Evolutionary conservation across 2,797 vertebrate genomes (phyloP).

Genomic region (Mionectes olivaceus): DNA sequence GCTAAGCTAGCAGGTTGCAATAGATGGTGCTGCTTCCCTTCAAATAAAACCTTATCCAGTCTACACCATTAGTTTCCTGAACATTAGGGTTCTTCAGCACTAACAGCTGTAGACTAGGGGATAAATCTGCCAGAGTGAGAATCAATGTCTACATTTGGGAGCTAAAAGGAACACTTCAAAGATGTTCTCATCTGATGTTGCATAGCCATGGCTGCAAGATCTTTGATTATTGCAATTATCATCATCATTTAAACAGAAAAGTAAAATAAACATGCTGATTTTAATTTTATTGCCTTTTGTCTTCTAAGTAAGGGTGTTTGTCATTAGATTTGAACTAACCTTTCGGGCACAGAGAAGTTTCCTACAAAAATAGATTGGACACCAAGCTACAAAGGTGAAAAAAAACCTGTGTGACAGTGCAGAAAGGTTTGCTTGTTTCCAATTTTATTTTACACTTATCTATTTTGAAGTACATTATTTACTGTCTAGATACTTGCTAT

Average conservation of each 20-base stretch:
- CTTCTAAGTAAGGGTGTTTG: background rate
- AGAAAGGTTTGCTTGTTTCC: background rate
- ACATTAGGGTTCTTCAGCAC: background rate
- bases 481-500: background rate
- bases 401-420: background rate
- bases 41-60: background rate
- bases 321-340: background rate
- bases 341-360: background rate
- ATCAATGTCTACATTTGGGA: background rate
- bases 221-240: background rate
- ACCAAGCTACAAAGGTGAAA: background rate
- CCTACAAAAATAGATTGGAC: background rate
- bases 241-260: background rate
- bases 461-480: background rate
- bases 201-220: background rate
- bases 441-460: background rate
- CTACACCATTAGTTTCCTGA: background rate
- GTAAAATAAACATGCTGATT: background rate
- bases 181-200: background rate
- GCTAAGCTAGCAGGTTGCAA: conserved; percentile 11
- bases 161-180: background rate
- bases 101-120: background rate
- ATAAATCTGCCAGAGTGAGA: background rate
- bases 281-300: background rate
- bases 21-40: conserved; percentile 70